Base-by-base conservation (phyloP, 2,113 vertebrate genomes). In the Cheilinus undulatus region DNA sequence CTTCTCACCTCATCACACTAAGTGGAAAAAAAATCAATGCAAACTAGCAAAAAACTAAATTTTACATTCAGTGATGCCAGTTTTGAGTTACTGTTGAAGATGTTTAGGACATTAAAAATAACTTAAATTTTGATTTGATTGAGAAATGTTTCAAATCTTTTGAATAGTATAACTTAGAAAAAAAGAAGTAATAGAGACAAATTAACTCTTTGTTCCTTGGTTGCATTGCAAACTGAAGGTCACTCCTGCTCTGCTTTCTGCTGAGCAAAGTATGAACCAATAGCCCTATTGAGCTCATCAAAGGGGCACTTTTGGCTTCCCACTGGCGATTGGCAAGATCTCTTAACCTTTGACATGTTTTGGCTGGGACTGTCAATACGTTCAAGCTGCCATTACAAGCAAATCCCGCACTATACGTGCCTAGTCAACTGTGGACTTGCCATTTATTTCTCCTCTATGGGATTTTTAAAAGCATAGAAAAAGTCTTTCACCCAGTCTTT, bases 311-410 rank as follows among this genome's bases (percentile, higher is more conserved):
- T 86, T 86, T 86, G 83, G 81, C 83, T 88, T 86, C 84, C 73
- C 82, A 81, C 80, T 86, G 83, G 80, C 85, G 85, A 83, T 86
- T 84, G 86, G 87, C 86, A 82, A 88, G 79, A 91, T 85, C 86
- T 71, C 80, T 89, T 92, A 89, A 91, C 83, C 92, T 94, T 91
- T 93, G 92, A 88, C 92, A 92, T 91, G 90, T 92, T 92, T 92
- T 91, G 87, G 85, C 91, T 88, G 14, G 69, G 75, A 87, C 87
- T 70, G 76, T 87, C 91, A 94, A 91, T 88, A 86, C 5, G 26
- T 42, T 77, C 88, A 81, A 83, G 86, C 89, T 87, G 87, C 78
- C 86, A 89, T 88, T 91, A 91, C 5, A 27, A 86, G 89, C 90
- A 92, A 93, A 94, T 91, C 89, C 89, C 72, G 51, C 85, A 80